Evolutionary conservation across 2,113 vertebrate genomes (phyloP).

Genomic region (Notarius quadriscutis): DNA sequence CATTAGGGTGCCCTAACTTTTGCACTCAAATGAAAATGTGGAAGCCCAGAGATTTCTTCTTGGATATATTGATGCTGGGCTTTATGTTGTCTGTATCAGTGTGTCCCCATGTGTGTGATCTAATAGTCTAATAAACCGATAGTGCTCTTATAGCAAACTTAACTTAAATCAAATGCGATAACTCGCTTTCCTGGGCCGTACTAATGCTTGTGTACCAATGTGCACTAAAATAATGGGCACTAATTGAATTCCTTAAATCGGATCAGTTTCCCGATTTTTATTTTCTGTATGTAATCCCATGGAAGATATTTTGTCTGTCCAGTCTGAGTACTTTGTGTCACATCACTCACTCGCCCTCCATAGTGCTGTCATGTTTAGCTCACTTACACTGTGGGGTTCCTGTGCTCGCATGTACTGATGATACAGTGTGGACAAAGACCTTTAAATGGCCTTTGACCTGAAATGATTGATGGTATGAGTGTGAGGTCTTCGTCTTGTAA

Average conservation of each 20-base stretch:
- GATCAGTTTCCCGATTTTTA: background rate
- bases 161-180: background rate
- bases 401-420: constrained; percentile 25
- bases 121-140: background rate
- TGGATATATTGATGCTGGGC: background rate
- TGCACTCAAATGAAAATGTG: too few relatives aligned
- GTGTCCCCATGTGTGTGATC: too few relatives aligned
- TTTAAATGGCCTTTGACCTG: constrained; percentile 53
- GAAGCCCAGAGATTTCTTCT: background rate
- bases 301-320: constrained; percentile 25
- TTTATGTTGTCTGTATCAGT: background rate
- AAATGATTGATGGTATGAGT: background rate
- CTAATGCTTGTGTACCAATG: constrained; percentile 52
- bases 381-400: constrained; percentile 41
- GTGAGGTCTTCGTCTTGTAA: constrained; percentile 58
- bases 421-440: constrained; percentile 47
- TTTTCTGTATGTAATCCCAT: constrained; percentile 17
- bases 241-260: background rate
- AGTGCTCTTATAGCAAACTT: background rate
- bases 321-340: constrained; percentile 40
- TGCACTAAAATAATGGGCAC: constrained; percentile 16
- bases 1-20: too few relatives aligned
- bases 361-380: constrained; percentile 34
- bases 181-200: background rate
- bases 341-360: constrained; percentile 49